Evolutionary conservation across 1,140 invertebrate genomes (phyloP).

Genomic region (Oryctes rhinoceros): DNA sequence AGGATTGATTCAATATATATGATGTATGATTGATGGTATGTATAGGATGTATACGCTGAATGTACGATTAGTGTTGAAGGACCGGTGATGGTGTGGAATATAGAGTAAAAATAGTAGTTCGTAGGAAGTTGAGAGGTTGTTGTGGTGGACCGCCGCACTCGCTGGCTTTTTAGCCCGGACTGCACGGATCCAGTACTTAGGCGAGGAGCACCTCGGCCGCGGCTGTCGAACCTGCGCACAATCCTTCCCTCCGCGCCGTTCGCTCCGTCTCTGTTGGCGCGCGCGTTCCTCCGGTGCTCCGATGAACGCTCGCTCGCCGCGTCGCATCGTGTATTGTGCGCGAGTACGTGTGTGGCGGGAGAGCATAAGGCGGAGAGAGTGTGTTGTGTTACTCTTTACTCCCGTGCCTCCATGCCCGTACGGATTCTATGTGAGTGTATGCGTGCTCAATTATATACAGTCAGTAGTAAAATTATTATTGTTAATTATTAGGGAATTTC

Average conservation of each 20-base stretch:
- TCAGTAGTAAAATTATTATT: neutral
- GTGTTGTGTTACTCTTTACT: neutral
- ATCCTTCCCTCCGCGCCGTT: constrained; percentile 40
- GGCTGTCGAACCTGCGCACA: constrained; percentile 41
- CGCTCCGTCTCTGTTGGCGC: neutral
- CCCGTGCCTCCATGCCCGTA: neutral
- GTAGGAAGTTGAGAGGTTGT: constrained; percentile 50
- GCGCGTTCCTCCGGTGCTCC: constrained; percentile 38
- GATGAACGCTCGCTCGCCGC: constrained; percentile 18
- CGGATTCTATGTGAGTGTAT: constrained; percentile 5
- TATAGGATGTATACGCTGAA: too few species aligned
- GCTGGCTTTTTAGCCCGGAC: constrained; percentile 60
- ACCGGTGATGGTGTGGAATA: constrained; percentile 49
- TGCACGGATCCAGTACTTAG: constrained; percentile 47
- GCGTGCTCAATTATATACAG: constrained; percentile 13
- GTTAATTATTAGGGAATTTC: too few species aligned
- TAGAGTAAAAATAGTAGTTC: constrained; percentile 44
- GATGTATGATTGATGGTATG: constrained; percentile 41
- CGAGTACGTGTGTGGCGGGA: constrained; percentile 38
- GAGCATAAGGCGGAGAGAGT: constrained; percentile 4
- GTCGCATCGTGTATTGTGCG: constrained; percentile 32
- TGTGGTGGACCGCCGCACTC: constrained; percentile 60
- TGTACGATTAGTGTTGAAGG: constrained; percentile 43
- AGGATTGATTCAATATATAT: constrained; percentile 39
- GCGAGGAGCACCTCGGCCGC: constrained; percentile 31